Percentiles rank a stretch among this genome's conserved stretches.
phyloP scores from a whole-genome alignment of 2,113 vertebrate genomes.

The Raja brachyura region DNA sequence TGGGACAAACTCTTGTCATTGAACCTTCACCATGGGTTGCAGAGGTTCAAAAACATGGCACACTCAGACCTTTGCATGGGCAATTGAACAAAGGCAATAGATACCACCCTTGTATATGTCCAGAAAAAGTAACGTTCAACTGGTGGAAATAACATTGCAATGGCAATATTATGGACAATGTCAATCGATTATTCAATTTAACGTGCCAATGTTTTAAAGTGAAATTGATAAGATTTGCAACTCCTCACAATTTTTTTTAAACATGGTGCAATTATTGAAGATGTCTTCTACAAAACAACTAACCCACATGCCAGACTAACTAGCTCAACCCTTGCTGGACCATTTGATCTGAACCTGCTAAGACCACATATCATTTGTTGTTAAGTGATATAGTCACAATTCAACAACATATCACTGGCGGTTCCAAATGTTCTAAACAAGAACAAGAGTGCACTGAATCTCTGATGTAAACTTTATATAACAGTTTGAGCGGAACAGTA shows the following conservation, averaged over 20 bases:
- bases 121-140: not conserved
- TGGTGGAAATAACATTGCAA: not conserved
- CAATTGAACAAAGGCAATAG: too few species aligned
- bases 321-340: not conserved
- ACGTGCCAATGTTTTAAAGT: not conserved
- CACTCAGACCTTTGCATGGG: too few species aligned
- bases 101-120: not conserved
- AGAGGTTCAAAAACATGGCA: too few species aligned
- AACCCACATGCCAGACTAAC: not conserved
- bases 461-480: constrained; percentile 99
- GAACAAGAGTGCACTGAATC: constrained; percentile 96
- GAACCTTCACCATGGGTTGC: too few species aligned
- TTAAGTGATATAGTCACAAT: constrained; percentile 52
- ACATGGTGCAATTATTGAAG: not conserved
- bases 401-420: too few species aligned
- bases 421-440: constrained; percentile 97
- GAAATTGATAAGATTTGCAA: not conserved
- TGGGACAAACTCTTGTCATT: too few species aligned
- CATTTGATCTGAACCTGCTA: not conserved
- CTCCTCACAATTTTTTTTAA: not conserved
- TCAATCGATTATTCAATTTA: not conserved
- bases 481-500: constrained; percentile 97
- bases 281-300: not conserved
- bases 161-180: not conserved
- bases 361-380: constrained; percentile 81